A percentile compares a stretch with the other conserved stretches of the same genome.
phyloP scores from a whole-genome alignment of 2,113 vertebrate genomes.

The Chaetodon trifascialis region DNA sequence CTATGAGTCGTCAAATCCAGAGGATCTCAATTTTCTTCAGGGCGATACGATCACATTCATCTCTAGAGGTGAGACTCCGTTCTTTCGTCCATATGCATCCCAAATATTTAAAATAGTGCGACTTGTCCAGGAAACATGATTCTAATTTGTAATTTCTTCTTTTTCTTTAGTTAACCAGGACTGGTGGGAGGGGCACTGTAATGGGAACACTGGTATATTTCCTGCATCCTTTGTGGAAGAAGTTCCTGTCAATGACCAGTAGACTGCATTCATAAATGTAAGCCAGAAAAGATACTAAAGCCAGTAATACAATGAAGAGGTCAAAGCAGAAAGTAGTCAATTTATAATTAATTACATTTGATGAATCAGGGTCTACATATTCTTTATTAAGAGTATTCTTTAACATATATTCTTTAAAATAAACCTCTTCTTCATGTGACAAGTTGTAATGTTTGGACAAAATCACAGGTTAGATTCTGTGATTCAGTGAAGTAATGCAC shows the following conservation, averaged over 20 bases:
- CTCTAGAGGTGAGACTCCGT: slow-evolving; percentile 79
- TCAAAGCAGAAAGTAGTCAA: neutral
- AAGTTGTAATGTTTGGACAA: neutral
- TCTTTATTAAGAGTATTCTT: neutral
- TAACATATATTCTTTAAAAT: neutral
- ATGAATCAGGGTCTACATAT: neutral
- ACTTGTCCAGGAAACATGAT: neutral
- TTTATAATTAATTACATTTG: neutral
- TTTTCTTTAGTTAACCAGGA: slow-evolving; percentile 90
- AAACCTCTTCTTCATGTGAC: neutral
- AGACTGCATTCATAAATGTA: neutral
- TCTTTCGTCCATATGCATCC: neutral
- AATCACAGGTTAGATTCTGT: neutral
- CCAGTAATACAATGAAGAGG: neutral
- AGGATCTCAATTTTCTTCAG: slow-evolving; percentile 90
- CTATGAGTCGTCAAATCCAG: slow-evolving; percentile 88
- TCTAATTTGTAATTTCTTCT: slow-evolving; percentile 13
- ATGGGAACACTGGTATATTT: slow-evolving; percentile 92
- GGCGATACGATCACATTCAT: slow-evolving; percentile 91
- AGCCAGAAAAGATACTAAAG: neutral
- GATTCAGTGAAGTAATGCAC: neutral
- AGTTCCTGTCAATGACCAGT: slow-evolving; percentile 33
- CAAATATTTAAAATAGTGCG: neutral
- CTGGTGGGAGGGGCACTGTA: slow-evolving; percentile 93
- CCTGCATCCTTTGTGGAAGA: slow-evolving; percentile 88